A percentile compares a stretch with the other conserved stretches of the same genome.
phyloP scores from a whole-genome alignment of 2,888 invertebrate species.

The Pycnomerus fuliginosus region DNA sequence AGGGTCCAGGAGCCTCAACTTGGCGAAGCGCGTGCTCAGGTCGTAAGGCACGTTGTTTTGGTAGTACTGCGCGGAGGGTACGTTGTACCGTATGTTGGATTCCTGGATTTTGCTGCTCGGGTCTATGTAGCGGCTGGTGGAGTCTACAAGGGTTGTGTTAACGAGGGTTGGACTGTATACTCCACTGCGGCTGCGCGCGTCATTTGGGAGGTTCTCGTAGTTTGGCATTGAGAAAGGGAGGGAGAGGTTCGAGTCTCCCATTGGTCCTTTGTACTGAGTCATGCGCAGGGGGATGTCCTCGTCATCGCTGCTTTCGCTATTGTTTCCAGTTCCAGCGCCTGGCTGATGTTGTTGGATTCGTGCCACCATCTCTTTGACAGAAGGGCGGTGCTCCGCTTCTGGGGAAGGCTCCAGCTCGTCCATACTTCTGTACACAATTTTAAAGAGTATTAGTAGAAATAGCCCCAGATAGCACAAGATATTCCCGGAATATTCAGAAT shows the following conservation, averaged over 20 bases:
- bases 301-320: conserved; percentile 51
- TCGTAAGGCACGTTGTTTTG: conserved; percentile 32
- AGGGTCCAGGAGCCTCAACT: conserved; percentile 44
- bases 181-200: conserved; percentile 51
- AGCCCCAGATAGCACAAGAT: no score
- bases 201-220: conserved; percentile 56
- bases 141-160: conserved; percentile 41
- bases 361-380: conserved; percentile 65
- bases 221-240: conserved; percentile 52
- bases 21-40: conserved; percentile 45
- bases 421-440: conserved; percentile 52
- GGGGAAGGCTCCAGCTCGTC: conserved; percentile 47
- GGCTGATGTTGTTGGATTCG: conserved; percentile 58
- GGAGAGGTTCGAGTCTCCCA: conserved; percentile 58
- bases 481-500: no score
- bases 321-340: conserved; percentile 39
- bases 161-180: conserved; percentile 56
- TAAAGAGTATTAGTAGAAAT: no score
- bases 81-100: conserved; percentile 32
- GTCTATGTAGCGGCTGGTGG: conserved; percentile 44
- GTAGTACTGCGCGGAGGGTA: conserved; percentile 24
- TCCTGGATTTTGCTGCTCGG: conserved; percentile 47
- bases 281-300: conserved; percentile 46
- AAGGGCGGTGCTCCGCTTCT: conserved; percentile 52
- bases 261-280: conserved; percentile 55